Conservation (phyloP, 1,140 invertebrate species). For the Caenorhabditis tropicalis region DNA sequence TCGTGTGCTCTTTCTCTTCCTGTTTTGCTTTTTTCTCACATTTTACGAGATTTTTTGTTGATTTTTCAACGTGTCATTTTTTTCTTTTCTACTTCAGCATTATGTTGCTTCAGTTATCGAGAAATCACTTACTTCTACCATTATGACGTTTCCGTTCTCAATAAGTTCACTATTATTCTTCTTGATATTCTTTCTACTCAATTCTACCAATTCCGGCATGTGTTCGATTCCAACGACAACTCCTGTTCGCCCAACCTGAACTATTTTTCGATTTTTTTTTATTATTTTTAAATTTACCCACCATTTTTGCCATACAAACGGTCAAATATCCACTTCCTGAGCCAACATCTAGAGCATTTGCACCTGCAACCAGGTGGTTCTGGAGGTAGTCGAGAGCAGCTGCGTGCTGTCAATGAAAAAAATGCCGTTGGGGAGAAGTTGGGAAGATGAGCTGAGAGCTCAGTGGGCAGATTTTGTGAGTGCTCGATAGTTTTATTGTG, state of each 20-base stretch:
- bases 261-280: not conserved
- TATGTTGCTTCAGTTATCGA: not conserved
- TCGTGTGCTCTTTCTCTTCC: not conserved
- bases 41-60: not conserved
- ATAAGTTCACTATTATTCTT: slow-evolving; percentile 80
- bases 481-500: not conserved
- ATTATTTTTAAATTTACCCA: slow-evolving; percentile 67
- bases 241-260: slow-evolving; percentile 79
- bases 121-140: slow-evolving; percentile 75
- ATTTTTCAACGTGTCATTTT: not conserved
- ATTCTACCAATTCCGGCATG: slow-evolving; percentile 82
- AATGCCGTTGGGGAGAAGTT: not conserved
- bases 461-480: slow-evolving; percentile 8
- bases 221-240: slow-evolving; percentile 88
- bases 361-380: slow-evolving; percentile 82
- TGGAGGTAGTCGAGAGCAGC: slow-evolving; percentile 88
- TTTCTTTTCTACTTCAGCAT: not conserved
- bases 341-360: slow-evolving; percentile 88
- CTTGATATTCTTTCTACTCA: slow-evolving; percentile 81
- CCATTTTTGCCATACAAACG: slow-evolving; percentile 89
- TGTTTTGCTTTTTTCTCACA: not conserved
- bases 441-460: not conserved
- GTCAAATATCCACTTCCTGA: slow-evolving; percentile 94
- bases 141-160: slow-evolving; percentile 77
- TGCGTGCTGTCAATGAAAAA: slow-evolving; percentile 79